Evolutionary conservation across 2,888 invertebrate genomes (phyloP).

Genomic region (Drosophila algonquin): DNA sequence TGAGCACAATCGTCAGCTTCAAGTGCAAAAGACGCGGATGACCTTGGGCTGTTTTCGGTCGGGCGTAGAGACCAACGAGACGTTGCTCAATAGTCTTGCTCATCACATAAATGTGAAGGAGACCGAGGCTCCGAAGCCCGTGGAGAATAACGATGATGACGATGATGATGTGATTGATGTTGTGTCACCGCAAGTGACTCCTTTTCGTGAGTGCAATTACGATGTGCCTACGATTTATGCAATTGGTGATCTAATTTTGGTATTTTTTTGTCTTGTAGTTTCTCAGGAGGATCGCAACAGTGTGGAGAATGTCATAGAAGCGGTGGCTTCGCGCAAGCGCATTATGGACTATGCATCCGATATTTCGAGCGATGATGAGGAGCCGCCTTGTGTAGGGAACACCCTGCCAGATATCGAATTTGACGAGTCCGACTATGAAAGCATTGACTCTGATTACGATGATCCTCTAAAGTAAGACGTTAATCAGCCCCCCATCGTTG

Average conservation of each 20-base stretch:
- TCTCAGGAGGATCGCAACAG: conserved; percentile 82
- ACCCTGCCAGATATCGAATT: conserved; percentile 88
- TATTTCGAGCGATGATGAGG: conserved; percentile 87
- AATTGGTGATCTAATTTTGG: not conserved
- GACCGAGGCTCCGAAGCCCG: conserved; percentile 66
- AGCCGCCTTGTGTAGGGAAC: conserved; percentile 86
- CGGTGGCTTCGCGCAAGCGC: conserved; percentile 84
- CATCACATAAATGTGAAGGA: conserved; percentile 86
- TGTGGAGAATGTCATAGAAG: conserved; percentile 85
- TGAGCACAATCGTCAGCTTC: conserved; percentile 88
- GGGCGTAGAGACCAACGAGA: conserved; percentile 88
- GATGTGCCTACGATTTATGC: too few species aligned
- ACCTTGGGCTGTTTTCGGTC: conserved; percentile 85
- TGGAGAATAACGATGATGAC: conserved; percentile 47
- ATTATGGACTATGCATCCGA: conserved; percentile 90
- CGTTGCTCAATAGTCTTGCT: conserved; percentile 86
- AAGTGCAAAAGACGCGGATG: conserved; percentile 87
- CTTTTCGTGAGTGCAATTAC: conserved; percentile 86
- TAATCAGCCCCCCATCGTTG: not conserved
- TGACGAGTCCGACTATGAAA: conserved; percentile 91
- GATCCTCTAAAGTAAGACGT: conserved; percentile 88
- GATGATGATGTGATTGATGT: conserved; percentile 84
- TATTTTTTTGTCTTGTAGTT: conserved; percentile 56
- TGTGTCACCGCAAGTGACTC: conserved; percentile 85
- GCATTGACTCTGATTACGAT: conserved; percentile 90